Base-by-base conservation (phyloP, 2,797 vertebrate genomes). In the Cuculus canorus region DNA sequence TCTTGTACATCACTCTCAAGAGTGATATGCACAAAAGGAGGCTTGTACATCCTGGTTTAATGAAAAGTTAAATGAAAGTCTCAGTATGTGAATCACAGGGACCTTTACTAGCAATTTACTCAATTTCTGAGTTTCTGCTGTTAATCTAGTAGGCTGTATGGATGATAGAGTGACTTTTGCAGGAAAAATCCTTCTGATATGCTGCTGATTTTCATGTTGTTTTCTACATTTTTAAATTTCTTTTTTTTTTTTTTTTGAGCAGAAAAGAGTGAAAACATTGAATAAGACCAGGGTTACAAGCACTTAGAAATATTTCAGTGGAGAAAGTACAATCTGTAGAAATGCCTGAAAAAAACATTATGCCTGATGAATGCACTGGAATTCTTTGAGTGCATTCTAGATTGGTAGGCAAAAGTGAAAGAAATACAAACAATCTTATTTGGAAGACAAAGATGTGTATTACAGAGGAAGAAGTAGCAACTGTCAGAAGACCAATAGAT, bases 381-480 rank as follows among this genome's bases (percentile, higher is more conserved):
- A 33, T 68, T 82, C 75, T 93, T 71, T 88, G 53, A 75, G 25
- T 65, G 37, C 14, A 21, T 28, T 79, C n/a, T 54, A 81, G 79
- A 82, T 17, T 86, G 69, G 32, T 50, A 76, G 41, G 24, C 24
- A 68, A 61, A 73, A 82, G 19, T 78, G 86, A 90, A 84, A 88
- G 10, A 69, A 92, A 68, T n/a, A 66, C 50, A 82, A 90, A 23
- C 86, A 94, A 75, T 64, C 33, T 88, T 70, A 85, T 79, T 85
- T 85, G 52, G 64, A 93, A 93, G 32, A 63, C 45, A 91, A 87
- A 87, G 22, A 9, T 65, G 32, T 81, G 13, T 73, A 43, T 66
- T 33, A 71, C 8, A 65, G 27, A 70, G 12, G 19, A 22, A 89
- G 73, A 61, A 82, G 6, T 24, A 79, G 66, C 68, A 45, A 43